Evolutionary conservation across 2,113 vertebrate genomes (phyloP), one percentile per base, ranked within the genome.

Genomic region (Trichechus manatus): DNA sequence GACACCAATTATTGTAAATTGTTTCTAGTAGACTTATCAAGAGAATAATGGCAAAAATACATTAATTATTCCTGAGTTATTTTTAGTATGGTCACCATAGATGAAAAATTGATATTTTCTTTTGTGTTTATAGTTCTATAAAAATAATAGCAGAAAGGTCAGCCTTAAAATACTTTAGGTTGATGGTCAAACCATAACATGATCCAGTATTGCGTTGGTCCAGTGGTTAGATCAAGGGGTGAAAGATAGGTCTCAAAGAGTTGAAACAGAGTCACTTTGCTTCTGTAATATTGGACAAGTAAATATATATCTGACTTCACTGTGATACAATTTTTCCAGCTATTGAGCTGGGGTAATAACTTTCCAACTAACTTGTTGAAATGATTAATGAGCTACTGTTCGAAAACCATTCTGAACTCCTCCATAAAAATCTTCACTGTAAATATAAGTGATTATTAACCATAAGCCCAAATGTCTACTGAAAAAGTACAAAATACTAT

Each of bases 361-460:
- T 96, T 97, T 96, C 81, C 77, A 93, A 83, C 70, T 95, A 95
- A 96, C 89, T 97, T 89, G 80, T 90, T 97, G 93, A 94, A 94
- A 95, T 96, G 98, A 97, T 97, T 96, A 97, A 97, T 97, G 97
- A 97, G 86, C 31, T 95, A 86, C 77, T 92, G 77, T 95, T 95
- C 1, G 0, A 94, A 97, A 97, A 92, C 50, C 33, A 87, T 23
- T 91, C 84, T 70, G 56, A 94, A 87, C 29, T 97, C 59, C 63
- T 92, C 89, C 83, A 92, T 86, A 39, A 92, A 87, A 87, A 68
- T 1, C 53, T 85, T 87, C 85, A 82, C 25, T 95, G 90, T 95
- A 97, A 94, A 97, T 92, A 96, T 50, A 89, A 96, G 59, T 92
- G 74, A 94, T 91, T 84, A 92, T 94, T 96, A 97, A 90, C 42